Conservation (phyloP, 2,113 vertebrate species). For the Apteryx mantelli region DNA sequence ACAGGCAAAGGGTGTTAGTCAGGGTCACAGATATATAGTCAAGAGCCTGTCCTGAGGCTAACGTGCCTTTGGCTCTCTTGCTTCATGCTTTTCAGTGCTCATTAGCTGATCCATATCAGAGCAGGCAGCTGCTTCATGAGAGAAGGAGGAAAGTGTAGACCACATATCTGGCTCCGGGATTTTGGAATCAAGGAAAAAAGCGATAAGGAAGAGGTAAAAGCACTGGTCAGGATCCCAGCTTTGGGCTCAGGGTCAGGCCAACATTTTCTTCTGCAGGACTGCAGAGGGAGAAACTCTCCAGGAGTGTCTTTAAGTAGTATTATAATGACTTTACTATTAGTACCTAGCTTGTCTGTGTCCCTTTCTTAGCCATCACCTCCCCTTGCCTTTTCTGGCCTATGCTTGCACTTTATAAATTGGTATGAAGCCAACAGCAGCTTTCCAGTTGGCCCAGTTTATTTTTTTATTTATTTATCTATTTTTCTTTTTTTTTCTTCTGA, state of each 20-base stretch:
- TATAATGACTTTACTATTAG: neutral
- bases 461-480: neutral
- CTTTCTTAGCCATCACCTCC: neutral
- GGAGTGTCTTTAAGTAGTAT: neutral
- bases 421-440: neutral
- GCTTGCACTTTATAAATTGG: neutral
- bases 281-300: neutral
- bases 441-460: neutral
- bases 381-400: neutral
- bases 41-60: conserved; percentile 1
- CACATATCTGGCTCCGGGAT: neutral
- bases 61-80: neutral
- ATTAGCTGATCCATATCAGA: neutral
- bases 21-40: neutral
- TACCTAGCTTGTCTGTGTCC: neutral
- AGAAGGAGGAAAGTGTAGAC: neutral
- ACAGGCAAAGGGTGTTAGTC: neutral
- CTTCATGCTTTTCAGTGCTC: conserved; percentile 30
- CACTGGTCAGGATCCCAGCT: rapidly evolving
- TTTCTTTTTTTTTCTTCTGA: too few species aligned
- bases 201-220: rapidly evolving
- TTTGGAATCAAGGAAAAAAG: neutral
- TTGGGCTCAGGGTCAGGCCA: neutral
- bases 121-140: neutral
- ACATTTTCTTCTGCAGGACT: neutral